These are phyloP conservation scores for Alloscopus bannaensis DNA, from an alignment of 2,888 invertebrate species.

Conservation along the genomic window DNA sequence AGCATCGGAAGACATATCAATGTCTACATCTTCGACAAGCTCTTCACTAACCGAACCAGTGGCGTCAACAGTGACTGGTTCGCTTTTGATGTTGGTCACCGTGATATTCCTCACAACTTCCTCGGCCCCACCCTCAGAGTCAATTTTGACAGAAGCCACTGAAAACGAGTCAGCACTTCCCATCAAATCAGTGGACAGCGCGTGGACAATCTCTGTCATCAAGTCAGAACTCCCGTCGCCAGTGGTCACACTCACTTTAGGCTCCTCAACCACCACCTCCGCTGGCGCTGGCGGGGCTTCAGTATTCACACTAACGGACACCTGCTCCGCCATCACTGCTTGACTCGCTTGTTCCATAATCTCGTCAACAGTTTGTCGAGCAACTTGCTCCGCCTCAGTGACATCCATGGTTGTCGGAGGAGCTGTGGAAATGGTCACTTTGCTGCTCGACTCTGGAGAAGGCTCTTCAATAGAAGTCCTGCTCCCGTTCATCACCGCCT, in stretches of 20 bases:
- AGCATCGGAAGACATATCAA: conserved; percentile 22
- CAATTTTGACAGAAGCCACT: conserved; percentile 51
- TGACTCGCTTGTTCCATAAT: conserved; percentile 62
- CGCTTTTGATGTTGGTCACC: conserved; percentile 61
- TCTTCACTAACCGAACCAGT: neutral
- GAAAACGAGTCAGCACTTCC: conserved; percentile 50
- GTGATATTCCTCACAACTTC: conserved; percentile 63
- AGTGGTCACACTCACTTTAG: conserved; percentile 53
- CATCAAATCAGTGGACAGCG: conserved; percentile 28
- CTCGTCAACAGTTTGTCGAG: conserved; percentile 68
- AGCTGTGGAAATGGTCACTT: conserved; percentile 56
- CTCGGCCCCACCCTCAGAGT: conserved; percentile 46
- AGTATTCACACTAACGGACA: conserved; percentile 34
- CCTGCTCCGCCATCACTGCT: conserved; percentile 31
- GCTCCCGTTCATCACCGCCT: conserved; percentile 35
- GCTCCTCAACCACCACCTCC: conserved; percentile 20
- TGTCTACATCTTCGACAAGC: no score
- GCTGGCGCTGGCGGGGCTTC: conserved; percentile 9
- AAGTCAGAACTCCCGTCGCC: neutral
- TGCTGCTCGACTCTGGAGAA: neutral
- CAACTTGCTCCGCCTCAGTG: conserved; percentile 66
- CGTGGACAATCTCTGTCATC: conserved; percentile 28
- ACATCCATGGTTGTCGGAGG: conserved; percentile 54
- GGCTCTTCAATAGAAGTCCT: neutral
- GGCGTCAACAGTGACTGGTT: conserved; percentile 1